Percentiles rank a stretch among this genome's conserved stretches.
Conservation (phyloP, 2,888 invertebrate genomes). For the Agrypnus murinus region DNA sequence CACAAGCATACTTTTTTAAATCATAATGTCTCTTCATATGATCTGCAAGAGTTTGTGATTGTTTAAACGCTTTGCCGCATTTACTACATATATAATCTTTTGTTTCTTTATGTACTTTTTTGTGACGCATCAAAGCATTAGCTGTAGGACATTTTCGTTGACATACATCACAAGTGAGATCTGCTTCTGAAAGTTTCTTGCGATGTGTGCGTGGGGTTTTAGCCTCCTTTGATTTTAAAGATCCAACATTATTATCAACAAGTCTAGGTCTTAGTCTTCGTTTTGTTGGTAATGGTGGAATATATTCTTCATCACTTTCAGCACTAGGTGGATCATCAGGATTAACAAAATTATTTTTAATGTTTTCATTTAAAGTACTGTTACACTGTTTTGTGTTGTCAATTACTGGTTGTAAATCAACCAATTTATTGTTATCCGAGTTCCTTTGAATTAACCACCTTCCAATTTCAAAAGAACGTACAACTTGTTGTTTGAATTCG, state of each 20-base stretch:
- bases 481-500: conserved; percentile 56
- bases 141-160: conserved; percentile 33
- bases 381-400: not conserved
- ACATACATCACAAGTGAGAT: conserved; percentile 29
- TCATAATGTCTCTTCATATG: conserved; percentile 47
- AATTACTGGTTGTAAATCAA: not conserved
- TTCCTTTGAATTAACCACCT: conserved; percentile 46
- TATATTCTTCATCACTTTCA: conserved; percentile 30
- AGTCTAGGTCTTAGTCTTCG: not conserved
- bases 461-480: conserved; percentile 56
- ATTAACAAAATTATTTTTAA: not conserved
- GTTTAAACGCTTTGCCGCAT: conserved; percentile 44
- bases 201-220: not conserved
- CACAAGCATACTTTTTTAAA: conserved; percentile 45
- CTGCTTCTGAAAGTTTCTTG: not conserved
- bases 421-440: not conserved
- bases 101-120: conserved; percentile 29
- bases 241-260: not conserved
- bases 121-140: conserved; percentile 32
- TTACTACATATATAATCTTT: conserved; percentile 42
- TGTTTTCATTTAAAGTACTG: not conserved
- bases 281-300: not conserved
- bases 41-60: conserved; percentile 38
- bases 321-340: not conserved
- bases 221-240: not conserved